Percentiles rank a stretch among this genome's conserved stretches.
Conservation (phyloP, 2,113 vertebrate species). For the Hystrix brachyura region DNA sequence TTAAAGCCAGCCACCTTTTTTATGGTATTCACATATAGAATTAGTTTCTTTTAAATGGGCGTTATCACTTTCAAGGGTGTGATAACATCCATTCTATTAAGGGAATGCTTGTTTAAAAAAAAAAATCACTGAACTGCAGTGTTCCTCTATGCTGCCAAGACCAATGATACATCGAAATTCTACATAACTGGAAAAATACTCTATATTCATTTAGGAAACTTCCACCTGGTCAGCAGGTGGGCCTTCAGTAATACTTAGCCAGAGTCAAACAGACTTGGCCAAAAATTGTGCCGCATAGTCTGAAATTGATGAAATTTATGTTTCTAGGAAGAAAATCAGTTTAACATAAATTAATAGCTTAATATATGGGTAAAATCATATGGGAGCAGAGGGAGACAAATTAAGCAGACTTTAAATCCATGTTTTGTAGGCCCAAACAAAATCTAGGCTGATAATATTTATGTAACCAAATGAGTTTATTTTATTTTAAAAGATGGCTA, state of each 20-base stretch:
- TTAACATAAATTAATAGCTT: constrained; percentile 29
- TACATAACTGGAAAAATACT: neutral
- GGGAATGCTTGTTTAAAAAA: neutral
- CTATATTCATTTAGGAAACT: neutral
- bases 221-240: neutral
- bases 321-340: constrained; percentile 13
- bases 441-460: constrained; percentile 55
- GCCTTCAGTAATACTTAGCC: neutral
- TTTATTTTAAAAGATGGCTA: constrained; percentile 63
- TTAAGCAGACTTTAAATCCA: constrained; percentile 38
- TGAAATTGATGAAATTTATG: constrained; percentile 3
- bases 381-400: neutral
- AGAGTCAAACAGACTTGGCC: neutral
- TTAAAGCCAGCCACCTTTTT: constrained; percentile 27
- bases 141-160: neutral
- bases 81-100: neutral
- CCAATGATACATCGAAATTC: neutral
- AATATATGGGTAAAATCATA: constrained; percentile 23
- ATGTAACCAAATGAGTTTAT: constrained; percentile 48
- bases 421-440: constrained; percentile 7
- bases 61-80: neutral
- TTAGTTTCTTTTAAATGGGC: constrained; percentile 1
- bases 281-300: neutral
- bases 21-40: neutral
- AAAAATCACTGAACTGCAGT: neutral